phyloP scores from a whole-genome alignment of 2,888 invertebrate genomes.

The Diploptera punctata region DNA sequence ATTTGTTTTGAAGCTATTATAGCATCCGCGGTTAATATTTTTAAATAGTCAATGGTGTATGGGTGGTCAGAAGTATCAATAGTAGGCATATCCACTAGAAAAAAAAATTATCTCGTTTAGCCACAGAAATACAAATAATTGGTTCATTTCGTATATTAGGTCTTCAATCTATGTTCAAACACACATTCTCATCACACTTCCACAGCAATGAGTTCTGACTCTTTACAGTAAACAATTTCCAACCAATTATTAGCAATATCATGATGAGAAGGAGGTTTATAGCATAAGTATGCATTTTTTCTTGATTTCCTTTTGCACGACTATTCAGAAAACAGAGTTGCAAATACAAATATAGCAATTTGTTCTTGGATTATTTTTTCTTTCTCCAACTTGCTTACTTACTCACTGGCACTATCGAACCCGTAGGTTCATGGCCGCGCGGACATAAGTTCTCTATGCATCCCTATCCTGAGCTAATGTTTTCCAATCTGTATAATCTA shows the following conservation, averaged over 20 bases:
- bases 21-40: not conserved
- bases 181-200: not conserved
- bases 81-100: not conserved
- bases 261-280: not conserved
- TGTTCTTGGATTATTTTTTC: not conserved
- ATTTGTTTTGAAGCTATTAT: not conserved
- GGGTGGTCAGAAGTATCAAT: not conserved
- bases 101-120: not conserved
- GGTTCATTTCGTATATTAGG: too few species aligned
- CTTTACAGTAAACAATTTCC: not conserved
- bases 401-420: too few species aligned
- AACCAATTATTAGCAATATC: not conserved
- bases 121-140: too few species aligned
- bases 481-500: too few species aligned
- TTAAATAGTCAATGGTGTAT: not conserved
- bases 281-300: not conserved
- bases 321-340: too few species aligned
- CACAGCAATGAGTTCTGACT: not conserved
- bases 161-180: not conserved
- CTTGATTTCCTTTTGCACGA: too few species aligned
- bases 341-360: not conserved
- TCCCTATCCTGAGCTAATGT: too few species aligned
- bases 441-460: too few species aligned
- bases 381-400: not conserved
- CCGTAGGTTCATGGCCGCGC: too few species aligned